Base-by-base conservation (phyloP, 2,888 invertebrate species). In the Byasa hedistus region DNA sequence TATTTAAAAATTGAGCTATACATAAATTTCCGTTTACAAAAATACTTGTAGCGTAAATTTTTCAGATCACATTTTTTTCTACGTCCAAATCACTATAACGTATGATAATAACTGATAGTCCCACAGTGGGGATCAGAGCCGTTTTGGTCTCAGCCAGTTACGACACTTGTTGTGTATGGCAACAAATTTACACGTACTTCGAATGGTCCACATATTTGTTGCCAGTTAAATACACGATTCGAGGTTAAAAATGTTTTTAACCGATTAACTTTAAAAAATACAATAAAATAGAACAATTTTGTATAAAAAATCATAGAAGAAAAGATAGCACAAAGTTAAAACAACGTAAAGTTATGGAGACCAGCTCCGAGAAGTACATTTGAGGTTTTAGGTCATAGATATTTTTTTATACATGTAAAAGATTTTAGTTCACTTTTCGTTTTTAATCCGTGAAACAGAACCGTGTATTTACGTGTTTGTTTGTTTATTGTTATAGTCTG, bases 11-110 rank as follows among this genome's bases (percentile, higher is more conserved):
- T 89, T 89, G 89, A 91, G 89, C 90, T 89, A 85, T 88, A 84
- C 82, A 87, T 87, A 89, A 86, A 89, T 81, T 84, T 86, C 85
- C 81, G 82, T 83, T 86, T 91, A 89, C 84, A 91, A 91, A 90
- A 91, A 91, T 90, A 90, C 84, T 85, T 87, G 89, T 87, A 86
- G 88, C 86, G 84, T 84, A 84, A 86, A 70, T 84, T 85, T 39
- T 86, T 88, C 88, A 89, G 90, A 91, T 91, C 89, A 91, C 89
- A 89, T 82, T 70, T 84, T 80, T 78, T 81, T 76, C 76, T 74
- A 74, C 73, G 71, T 73, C 77, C 73, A 68, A 70, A 75, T 75
- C 79, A 76, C 75, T 70, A 71, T 70, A 48, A 48, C n/a, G 48
- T 48, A 32, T 54, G 60, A 60, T 60, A 65, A 74, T 74, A 77